phyloP scores from a whole-genome alignment of 2,797 vertebrate species.

The Serranus cabrilla region DNA sequence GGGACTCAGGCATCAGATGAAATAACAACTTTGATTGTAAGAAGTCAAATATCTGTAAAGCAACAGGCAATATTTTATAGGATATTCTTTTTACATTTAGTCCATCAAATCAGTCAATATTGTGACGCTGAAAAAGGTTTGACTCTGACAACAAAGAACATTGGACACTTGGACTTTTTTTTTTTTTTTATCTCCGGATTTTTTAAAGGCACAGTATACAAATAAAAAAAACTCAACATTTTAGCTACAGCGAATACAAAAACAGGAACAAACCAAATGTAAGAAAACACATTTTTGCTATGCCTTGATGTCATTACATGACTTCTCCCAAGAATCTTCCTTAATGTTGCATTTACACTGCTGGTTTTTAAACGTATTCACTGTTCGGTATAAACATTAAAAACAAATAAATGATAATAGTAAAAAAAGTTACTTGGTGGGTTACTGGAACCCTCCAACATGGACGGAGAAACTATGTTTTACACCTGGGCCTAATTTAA shows the following conservation, averaged over 20 bases:
- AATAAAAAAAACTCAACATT: not conserved
- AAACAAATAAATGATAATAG: not conserved
- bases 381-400: too few relatives aligned
- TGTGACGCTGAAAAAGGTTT: too few relatives aligned
- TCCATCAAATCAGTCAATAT: too few relatives aligned
- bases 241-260: not conserved
- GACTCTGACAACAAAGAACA: too few relatives aligned
- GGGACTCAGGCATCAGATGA: not conserved
- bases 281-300: too few relatives aligned
- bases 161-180: too few relatives aligned
- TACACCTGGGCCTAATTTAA: not conserved
- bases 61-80: not conserved
- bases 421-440: not conserved
- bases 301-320: too few relatives aligned
- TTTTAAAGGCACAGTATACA: not conserved
- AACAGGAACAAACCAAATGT: too few relatives aligned
- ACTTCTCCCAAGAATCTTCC: too few relatives aligned
- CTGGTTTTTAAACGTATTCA: too few relatives aligned
- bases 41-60: not conserved
- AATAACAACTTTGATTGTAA: not conserved
- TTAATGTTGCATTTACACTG: too few relatives aligned
- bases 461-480: not conserved
- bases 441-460: not conserved
- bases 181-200: too few relatives aligned
- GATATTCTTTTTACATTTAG: not conserved